Evolutionary conservation across 53 echinoderm and acorn worm genomes (phyloP), one percentile per base, ranked within the genome.

Genomic region (Glandiceps talaboti): DNA sequence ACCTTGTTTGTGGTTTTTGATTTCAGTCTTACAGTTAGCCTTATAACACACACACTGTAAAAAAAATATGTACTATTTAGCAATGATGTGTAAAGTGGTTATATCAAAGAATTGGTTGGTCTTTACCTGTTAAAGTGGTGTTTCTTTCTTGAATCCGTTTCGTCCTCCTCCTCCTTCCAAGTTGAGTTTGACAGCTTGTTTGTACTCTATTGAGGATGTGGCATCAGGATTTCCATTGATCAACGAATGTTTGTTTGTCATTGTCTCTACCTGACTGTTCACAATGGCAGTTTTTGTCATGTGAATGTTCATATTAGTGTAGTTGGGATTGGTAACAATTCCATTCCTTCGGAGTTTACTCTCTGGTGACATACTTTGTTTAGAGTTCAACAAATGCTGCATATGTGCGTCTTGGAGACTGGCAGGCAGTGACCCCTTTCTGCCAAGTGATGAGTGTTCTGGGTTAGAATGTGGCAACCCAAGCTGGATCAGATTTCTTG

Each of bases 111-210:
- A n/a, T n/a, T n/a, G n/a, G n/a, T n/a, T n/a, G n/a, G n/a, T n/a
- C n/a, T n/a, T n/a, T 45, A 45, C 64, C 64, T 45, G 64, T 45
- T 45, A 45, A 20, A 99, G 85, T 1, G 99, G 99, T 28, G 99
- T 99, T 77, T 99, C 99, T 84, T 99, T 99, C 85, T 99, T 99
- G 90, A 86, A 93, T 25, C 99, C 99, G 84, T 99, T 99, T 45
- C 89, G 79, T 74, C 91, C 89, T 20, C 89, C 88, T 30, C 31
- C 73, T 32, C 99, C 99, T 79, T 99, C 99, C 79, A 99, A 92
- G 80, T 78, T 89, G 33, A 89, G 78, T 81, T 93, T 99, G 76
- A 94, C 83, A 0, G 90, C 99, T 27, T 99, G 99, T 80, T 99
- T 99, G 30, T 90, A 87, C 84, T 99, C 99, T 83, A 99, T 33